Base-by-base conservation (phyloP, 2,888 invertebrate species). In the Caenorhabditis becei region DNA sequence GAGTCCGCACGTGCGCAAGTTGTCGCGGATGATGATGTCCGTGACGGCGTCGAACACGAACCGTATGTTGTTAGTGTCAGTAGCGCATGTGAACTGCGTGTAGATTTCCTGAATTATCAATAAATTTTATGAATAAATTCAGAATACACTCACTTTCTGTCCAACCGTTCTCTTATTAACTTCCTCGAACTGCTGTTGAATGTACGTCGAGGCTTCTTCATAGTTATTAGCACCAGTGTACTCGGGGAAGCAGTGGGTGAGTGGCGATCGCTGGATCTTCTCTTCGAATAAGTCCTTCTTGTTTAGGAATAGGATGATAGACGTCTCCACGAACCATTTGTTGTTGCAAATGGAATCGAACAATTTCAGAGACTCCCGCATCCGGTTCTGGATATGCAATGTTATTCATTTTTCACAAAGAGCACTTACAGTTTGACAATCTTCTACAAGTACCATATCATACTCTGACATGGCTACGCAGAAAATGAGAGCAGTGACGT, bases 391-490 rank as follows among this genome's bases (percentile, higher is more conserved):
- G 69, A 88, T 83, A 2, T 18, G 24, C 26, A 26, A 63, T 11
- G n/a, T 44, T 24, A 47, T 44, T 23, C 24, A n/a, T 2, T 11
- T 61, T 10, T 11, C 44, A 47, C 44, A 28, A 3, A 0, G 41
- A 32, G 14, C 23, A 16, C 4, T 28, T 92, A 97, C 98, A 95
- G 98, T 98, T 93, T 97, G 97, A 94, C 98, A 97, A 89, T 98
- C 98, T 94, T 99, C 98, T 93, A 98, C 97, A 92, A 99, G 94
- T 94, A 91, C 93, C 91, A 93, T 93, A 88, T 93, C 93, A 88
- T 93, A 93, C 91, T 93, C 93, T 94, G 97, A 97, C 94, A 99
- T 95, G 93, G 99, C 98, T 94, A 97, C 98, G 94, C 99, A 95
- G 94, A 99, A 99, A 94, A 99, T 99, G 94, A 99, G 98, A 7